Percentiles rank a stretch among this genome's conserved stretches.
Conservation (phyloP, 2,113 vertebrate species). For the Pseudolaguvia tuberculata region DNA sequence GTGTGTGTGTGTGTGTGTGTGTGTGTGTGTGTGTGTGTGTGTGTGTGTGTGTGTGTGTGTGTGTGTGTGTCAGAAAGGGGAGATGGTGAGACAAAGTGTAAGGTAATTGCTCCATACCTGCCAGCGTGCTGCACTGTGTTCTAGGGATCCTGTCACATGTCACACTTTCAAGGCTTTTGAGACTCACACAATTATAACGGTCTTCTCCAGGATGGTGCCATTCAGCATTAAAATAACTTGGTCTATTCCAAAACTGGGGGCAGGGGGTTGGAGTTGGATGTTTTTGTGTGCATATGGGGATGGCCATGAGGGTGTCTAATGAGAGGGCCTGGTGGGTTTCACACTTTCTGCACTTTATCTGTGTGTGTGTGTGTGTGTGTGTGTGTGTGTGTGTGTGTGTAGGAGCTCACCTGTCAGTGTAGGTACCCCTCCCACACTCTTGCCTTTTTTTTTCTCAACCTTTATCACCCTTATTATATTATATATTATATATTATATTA, state of each 20-base stretch:
- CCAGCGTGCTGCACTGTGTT: slow-evolving; percentile 53
- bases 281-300: slow-evolving; percentile 8
- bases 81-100: slow-evolving; percentile 53
- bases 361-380: slow-evolving; percentile 36
- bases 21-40: slow-evolving; percentile 31
- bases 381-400: not conserved
- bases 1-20: too few species aligned
- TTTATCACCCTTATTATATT: too few species aligned
- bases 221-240: slow-evolving; percentile 36
- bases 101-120: slow-evolving; percentile 68
- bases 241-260: slow-evolving; percentile 34
- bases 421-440: slow-evolving; percentile 32
- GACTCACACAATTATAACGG: slow-evolving; percentile 51
- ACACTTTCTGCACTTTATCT: slow-evolving; percentile 59
- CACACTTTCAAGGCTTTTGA: slow-evolving; percentile 29
- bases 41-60: slow-evolving; percentile 25
- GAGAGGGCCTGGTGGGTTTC: slow-evolving; percentile 48
- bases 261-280: too few species aligned
- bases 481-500: too few species aligned
- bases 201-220: slow-evolving; percentile 44
- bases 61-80: not conserved
- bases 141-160: slow-evolving; percentile 44
- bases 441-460: not conserved
- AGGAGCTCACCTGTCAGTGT: slow-evolving; percentile 66
- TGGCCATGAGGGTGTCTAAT: slow-evolving; percentile 36